Percentiles rank a stretch among this genome's conserved stretches.
These are phyloP conservation scores for Magallana gigas DNA, from an alignment of 1,140 invertebrate genomes.

Conservation along the genomic window DNA sequence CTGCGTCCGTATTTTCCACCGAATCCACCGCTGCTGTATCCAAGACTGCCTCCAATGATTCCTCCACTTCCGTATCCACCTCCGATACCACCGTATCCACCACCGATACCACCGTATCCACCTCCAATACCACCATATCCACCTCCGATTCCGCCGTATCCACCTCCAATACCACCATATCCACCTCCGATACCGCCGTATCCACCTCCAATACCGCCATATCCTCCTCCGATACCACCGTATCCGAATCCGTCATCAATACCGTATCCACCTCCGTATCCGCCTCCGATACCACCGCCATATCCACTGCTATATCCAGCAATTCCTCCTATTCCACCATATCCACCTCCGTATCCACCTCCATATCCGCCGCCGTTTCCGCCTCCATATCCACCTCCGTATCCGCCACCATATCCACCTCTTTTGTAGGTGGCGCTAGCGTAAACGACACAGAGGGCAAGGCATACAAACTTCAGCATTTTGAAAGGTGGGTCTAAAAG, in stretches of 20 bases:
- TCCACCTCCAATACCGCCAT: background rate
- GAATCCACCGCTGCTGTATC: background rate
- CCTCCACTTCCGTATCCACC: background rate
- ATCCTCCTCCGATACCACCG: slow-evolving; percentile 1
- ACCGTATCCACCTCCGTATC: slow-evolving; percentile 4
- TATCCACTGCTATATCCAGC: slow-evolving; percentile 6
- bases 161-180: background rate
- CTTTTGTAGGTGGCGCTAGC: slow-evolving; percentile 7
- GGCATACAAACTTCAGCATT: slow-evolving; percentile 21
- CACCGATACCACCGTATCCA: background rate
- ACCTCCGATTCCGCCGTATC: background rate
- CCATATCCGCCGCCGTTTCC: background rate
- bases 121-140: background rate
- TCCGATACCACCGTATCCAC: background rate
- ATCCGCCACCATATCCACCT: background rate
- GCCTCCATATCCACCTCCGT: slow-evolving; percentile 22
- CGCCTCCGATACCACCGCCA: background rate
- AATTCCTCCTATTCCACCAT: background rate
- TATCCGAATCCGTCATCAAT: background rate
- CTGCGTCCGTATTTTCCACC: slow-evolving; percentile 12
- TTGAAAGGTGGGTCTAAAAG: background rate
- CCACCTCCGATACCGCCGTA: background rate
- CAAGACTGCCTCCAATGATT: background rate
- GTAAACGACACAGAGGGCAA: slow-evolving; percentile 18
- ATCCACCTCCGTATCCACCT: slow-evolving; percentile 5